A percentile compares a stretch with the other conserved stretches of the same genome.
phyloP scores from a whole-genome alignment of 2,797 vertebrate genomes.

The Crypturellus tataupa region DNA sequence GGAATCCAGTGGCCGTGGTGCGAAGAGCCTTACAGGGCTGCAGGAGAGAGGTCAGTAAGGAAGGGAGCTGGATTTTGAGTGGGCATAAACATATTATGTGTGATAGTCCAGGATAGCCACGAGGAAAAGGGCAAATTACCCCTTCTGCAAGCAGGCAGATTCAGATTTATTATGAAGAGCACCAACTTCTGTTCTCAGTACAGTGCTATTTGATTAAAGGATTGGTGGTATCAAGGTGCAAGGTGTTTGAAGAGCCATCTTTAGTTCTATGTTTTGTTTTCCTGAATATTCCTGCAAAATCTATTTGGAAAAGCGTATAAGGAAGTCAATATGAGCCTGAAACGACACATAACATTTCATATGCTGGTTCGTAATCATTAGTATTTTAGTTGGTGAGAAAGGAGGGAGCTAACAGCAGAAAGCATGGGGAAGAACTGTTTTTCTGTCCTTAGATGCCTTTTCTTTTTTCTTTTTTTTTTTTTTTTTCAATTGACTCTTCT shows the following conservation, averaged over 20 bases:
- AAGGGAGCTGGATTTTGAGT: neutral
- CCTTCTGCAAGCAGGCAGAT: neutral
- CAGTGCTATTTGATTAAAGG: neutral
- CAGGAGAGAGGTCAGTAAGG: neutral
- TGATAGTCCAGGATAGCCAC: fast-evolving
- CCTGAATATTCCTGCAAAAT: neutral
- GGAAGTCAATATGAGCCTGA: neutral
- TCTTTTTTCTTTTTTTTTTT: neutral
- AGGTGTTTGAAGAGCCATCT: neutral
- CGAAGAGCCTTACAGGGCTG: neutral
- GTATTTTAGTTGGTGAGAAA: neutral
- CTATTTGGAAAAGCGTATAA: neutral
- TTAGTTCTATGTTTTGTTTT: neutral
- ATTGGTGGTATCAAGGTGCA: neutral
- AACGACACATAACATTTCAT: neutral
- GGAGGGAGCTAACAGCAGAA: neutral
- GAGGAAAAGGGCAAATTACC: neutral
- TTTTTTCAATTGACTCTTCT: neutral
- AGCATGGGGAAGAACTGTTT: fast-evolving
- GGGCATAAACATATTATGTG: neutral
- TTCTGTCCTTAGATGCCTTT: neutral
- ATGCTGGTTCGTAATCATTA: fast-evolving
- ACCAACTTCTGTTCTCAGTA: neutral
- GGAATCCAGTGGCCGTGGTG: neutral
- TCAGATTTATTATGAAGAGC: neutral